Percentiles rank a stretch among this genome's conserved stretches.
Evolutionary conservation across 2,113 vertebrate genomes (phyloP).

Genomic region (Pheucticus melanocephalus): DNA sequence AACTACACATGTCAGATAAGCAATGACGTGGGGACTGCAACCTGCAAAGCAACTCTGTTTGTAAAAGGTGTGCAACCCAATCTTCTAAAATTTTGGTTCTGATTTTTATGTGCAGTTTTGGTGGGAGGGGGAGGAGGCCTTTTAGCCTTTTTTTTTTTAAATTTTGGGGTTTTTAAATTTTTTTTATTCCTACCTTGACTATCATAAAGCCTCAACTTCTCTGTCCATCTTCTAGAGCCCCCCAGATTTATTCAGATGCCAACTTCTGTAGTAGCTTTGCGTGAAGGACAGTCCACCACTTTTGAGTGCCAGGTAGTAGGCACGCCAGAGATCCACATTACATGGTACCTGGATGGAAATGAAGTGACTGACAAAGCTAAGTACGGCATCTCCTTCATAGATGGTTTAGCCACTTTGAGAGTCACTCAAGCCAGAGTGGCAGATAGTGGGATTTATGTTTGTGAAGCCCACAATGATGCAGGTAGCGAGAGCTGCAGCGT

Average conservation of each 20-base stretch:
- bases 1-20: constrained; percentile 90
- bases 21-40: constrained; percentile 91
- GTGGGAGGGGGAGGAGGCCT: not conserved
- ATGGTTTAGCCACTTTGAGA: constrained; percentile 86
- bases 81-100: not conserved
- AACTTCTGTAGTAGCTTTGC: constrained; percentile 84
- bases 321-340: constrained; percentile 89
- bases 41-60: constrained; percentile 87
- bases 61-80: constrained; percentile 88
- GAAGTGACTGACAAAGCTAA: constrained; percentile 83
- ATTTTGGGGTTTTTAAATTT: not conserved
- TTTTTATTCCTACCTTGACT: not conserved
- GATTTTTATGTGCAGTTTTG: not conserved
- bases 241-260: constrained; percentile 91
- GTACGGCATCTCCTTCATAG: constrained; percentile 79
- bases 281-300: constrained; percentile 83
- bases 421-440: constrained; percentile 77
- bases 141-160: not conserved
- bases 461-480: constrained; percentile 95
- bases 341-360: constrained; percentile 92
- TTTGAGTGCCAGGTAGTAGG: constrained; percentile 94
- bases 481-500: constrained; percentile 94
- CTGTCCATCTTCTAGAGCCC: constrained; percentile 80
- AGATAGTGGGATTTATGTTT: constrained; percentile 90
- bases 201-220: not conserved